These are phyloP conservation scores for Drosophila orosa DNA, from an alignment of 1,140 invertebrate genomes.

Conservation along the genomic window DNA sequence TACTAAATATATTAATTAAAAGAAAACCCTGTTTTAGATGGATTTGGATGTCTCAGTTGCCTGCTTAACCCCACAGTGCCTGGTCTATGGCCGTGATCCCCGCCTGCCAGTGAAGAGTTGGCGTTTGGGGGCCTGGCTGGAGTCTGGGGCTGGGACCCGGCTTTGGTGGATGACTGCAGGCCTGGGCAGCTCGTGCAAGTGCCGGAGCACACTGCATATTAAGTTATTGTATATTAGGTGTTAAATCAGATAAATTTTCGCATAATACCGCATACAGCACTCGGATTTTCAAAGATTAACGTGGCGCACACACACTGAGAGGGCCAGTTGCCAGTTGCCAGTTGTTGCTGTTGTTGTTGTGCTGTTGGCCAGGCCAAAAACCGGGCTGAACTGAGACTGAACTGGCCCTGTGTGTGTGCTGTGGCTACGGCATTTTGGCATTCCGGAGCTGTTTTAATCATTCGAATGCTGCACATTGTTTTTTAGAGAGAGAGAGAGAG, in stretches of 20 bases:
- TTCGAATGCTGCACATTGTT: constrained; percentile 81
- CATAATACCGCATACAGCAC: constrained; percentile 85
- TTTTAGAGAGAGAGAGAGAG: constrained; percentile 25
- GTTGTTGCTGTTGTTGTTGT: constrained; percentile 46
- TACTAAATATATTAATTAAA: no score
- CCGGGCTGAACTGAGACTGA: constrained; percentile 25
- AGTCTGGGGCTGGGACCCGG: constrained; percentile 29
- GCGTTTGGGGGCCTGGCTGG: constrained; percentile 1
- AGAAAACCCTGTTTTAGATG: background rate
- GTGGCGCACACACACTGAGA: constrained; percentile 56
- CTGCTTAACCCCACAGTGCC: constrained; percentile 17
- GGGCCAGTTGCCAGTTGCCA: constrained; percentile 37
- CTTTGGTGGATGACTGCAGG: constrained; percentile 72
- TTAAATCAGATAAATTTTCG: constrained; percentile 85
- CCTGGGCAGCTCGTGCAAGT: constrained; percentile 63
- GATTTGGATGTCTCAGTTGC: background rate
- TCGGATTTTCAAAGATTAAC: constrained; percentile 85
- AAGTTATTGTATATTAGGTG: constrained; percentile 85
- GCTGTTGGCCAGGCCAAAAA: constrained; percentile 24
- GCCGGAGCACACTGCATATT: constrained; percentile 83
- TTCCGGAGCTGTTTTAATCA: constrained; percentile 78
- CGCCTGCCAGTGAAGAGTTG: constrained; percentile 7
- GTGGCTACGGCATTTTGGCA: constrained; percentile 73
- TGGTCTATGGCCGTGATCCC: constrained; percentile 34
- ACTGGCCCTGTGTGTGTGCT: constrained; percentile 26